Evolutionary conservation across 2,888 invertebrate species (phyloP).

Genomic region (Dynastes maya): DNA sequence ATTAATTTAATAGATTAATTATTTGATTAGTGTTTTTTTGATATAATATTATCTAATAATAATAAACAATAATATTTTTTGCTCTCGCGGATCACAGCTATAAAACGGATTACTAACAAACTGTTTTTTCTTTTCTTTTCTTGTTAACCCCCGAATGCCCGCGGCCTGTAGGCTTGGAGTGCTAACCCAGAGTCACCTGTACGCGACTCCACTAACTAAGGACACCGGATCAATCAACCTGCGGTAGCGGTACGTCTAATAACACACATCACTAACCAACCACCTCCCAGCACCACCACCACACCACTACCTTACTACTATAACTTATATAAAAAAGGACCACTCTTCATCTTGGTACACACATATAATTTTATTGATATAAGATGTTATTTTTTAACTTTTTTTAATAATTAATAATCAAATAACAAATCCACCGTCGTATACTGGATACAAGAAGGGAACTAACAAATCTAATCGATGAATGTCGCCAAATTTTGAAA

Average conservation of each 20-base stretch:
- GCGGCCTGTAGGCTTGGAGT: constrained; percentile 80
- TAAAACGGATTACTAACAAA: constrained; percentile 69
- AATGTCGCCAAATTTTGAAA: neutral
- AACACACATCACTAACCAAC: constrained; percentile 65
- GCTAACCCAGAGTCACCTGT: constrained; percentile 74
- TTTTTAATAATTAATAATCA: constrained; percentile 28
- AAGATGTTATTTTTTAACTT: constrained; percentile 48
- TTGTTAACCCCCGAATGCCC: constrained; percentile 70
- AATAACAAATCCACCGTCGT: constrained; percentile 20
- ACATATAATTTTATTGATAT: constrained; percentile 42
- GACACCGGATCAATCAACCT: constrained; percentile 65
- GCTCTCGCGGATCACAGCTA: constrained; percentile 61
- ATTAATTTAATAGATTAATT: constrained; percentile 33
- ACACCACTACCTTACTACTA: constrained; percentile 52
- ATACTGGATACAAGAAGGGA: constrained; percentile 38
- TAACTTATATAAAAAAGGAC: constrained; percentile 52
- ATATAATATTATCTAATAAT: constrained; percentile 46
- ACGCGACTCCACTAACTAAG: constrained; percentile 67
- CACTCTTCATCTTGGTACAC: constrained; percentile 50
- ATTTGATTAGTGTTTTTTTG: constrained; percentile 38
- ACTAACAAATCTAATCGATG: constrained; percentile 3
- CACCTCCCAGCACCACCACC: constrained; percentile 64
- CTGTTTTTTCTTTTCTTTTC: constrained; percentile 70
- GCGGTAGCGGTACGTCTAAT: constrained; percentile 70
- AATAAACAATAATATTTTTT: constrained; percentile 45